Conservation (phyloP, 2,888 invertebrate species). For the Deilephila porcellus region DNA sequence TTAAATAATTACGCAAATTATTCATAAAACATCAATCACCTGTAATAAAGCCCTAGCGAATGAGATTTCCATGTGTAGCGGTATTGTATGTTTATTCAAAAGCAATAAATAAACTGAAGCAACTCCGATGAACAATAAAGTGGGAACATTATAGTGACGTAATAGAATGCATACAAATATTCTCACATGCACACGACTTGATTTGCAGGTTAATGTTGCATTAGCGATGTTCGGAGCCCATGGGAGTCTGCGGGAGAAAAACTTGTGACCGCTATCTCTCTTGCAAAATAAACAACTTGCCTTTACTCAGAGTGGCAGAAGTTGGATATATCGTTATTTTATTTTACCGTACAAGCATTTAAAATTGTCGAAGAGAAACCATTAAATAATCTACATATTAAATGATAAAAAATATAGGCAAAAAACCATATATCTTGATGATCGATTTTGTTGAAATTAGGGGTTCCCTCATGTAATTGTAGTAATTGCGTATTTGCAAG, state of each 20-base stretch:
- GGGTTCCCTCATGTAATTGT: no score
- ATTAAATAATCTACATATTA: background rate
- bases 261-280: slow-evolving; percentile 43
- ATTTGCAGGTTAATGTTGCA: slow-evolving; percentile 77
- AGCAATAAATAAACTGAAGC: slow-evolving; percentile 27
- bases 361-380: background rate
- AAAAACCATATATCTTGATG: no score
- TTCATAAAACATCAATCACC: background rate
- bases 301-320: slow-evolving; percentile 54
- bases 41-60: background rate
- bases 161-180: slow-evolving; percentile 62
- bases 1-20: background rate
- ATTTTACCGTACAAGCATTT: background rate
- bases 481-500: no score
- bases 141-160: slow-evolving; percentile 48
- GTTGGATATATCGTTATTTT: slow-evolving; percentile 40
- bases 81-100: slow-evolving; percentile 42
- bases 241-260: slow-evolving; percentile 63
- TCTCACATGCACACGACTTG: slow-evolving; percentile 79
- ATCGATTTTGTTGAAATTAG: no score
- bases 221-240: slow-evolving; percentile 63
- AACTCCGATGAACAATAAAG: slow-evolving; percentile 54
- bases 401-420: background rate
- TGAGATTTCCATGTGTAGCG: slow-evolving; percentile 2
- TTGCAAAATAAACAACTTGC: slow-evolving; percentile 66